Conservation (phyloP, 2,797 vertebrate species). For the Acanthornis magna region DNA sequence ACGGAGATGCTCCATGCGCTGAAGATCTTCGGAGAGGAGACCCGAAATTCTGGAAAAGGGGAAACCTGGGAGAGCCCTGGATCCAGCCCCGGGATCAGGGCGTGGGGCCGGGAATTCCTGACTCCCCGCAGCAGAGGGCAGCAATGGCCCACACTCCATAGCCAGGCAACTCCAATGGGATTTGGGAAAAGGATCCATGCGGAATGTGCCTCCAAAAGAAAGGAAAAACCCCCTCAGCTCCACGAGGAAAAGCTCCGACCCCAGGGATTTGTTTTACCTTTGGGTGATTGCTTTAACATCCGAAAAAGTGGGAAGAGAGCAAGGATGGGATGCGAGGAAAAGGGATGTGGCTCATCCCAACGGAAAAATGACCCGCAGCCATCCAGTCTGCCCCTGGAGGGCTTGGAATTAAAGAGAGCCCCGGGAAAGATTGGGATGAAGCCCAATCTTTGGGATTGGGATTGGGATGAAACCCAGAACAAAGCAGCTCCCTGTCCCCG, state of each 20-base stretch:
- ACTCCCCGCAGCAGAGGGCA: constrained; percentile 58
- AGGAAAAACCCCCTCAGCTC: background rate
- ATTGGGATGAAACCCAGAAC: background rate
- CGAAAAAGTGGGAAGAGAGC: background rate
- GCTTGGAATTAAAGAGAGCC: background rate
- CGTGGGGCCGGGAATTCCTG: background rate
- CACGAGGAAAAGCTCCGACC: background rate
- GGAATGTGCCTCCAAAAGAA: background rate
- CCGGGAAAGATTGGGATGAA: background rate
- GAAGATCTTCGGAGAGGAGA: rapidly evolving
- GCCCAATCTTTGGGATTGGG: too few species aligned
- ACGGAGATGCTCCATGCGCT: rapidly evolving
- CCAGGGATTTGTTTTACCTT: background rate
- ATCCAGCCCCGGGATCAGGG: too few species aligned
- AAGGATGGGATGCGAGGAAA: background rate
- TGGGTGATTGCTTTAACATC: background rate
- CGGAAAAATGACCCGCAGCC: background rate
- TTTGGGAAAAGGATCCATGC: background rate
- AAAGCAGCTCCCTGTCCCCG: background rate
- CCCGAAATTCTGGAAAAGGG: background rate
- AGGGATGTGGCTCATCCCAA: background rate
- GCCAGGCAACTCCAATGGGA: background rate
- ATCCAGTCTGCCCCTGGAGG: background rate
- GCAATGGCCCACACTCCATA: background rate
- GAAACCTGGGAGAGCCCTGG: background rate